phyloP scores from a whole-genome alignment of 2,113 vertebrate genomes.

The Gopherus evgoodei region DNA sequence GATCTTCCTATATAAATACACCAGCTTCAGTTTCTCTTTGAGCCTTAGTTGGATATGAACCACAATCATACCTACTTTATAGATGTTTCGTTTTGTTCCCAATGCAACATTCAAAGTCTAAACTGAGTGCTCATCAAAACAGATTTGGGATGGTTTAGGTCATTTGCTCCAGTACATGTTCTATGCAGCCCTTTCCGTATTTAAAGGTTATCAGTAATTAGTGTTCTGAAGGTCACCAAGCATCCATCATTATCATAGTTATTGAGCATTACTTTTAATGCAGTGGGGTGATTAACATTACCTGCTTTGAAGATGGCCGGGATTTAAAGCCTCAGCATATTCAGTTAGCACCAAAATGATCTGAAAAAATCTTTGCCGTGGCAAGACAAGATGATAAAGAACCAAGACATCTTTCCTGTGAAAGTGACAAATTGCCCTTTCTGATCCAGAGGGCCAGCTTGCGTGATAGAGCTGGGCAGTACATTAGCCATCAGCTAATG shows the following conservation, averaged over 20 bases:
- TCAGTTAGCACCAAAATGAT: slow-evolving; percentile 40
- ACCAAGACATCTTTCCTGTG: slow-evolving; percentile 48
- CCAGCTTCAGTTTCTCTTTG: neutral
- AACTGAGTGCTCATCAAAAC: neutral
- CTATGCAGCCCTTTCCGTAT: neutral
- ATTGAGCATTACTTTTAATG: neutral
- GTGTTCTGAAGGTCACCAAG: neutral
- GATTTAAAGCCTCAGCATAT: neutral
- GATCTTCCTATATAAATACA: neutral
- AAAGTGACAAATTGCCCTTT: slow-evolving; percentile 67
- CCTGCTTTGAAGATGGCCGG: neutral
- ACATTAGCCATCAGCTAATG: slow-evolving; percentile 12
- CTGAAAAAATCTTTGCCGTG: slow-evolving; percentile 1
- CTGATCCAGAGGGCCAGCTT: slow-evolving; percentile 39
- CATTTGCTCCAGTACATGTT: neutral
- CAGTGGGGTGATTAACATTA: slow-evolving; percentile 28
- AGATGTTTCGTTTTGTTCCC: neutral
- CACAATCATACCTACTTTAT: neutral
- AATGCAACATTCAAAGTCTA: neutral
- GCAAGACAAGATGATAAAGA: slow-evolving; percentile 24
- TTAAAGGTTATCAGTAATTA: neutral
- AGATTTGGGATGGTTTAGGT: neutral
- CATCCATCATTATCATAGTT: neutral
- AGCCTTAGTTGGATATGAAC: neutral
- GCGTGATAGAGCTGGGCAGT: neutral